A percentile compares a stretch with the other conserved stretches of the same genome.
Conservation (phyloP, 2,113 vertebrate species). For the Centropus bengalensis region DNA sequence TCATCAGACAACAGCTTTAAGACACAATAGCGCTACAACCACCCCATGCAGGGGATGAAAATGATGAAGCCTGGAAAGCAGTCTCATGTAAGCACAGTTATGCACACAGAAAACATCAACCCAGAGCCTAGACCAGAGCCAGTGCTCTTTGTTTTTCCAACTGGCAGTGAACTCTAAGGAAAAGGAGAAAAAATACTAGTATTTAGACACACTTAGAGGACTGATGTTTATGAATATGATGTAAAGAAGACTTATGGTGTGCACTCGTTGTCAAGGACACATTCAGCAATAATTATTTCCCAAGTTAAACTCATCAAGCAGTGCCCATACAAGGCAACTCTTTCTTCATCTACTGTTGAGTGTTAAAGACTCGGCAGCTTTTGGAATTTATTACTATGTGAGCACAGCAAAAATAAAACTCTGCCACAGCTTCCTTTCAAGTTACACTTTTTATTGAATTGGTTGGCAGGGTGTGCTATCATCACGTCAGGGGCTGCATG, state of each 20-base stretch:
- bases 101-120: rapidly evolving
- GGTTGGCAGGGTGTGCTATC: constrained; percentile 3
- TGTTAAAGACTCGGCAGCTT: constrained; percentile 7
- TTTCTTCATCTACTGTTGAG: constrained; percentile 21
- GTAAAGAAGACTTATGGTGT: neutral
- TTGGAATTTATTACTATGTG: constrained; percentile 36
- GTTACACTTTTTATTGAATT: neutral
- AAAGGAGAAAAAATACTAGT: rapidly evolving
- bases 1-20: neutral
- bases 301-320: constrained; percentile 36
- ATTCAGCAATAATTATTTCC: constrained; percentile 24
- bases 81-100: rapidly evolving
- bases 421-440: constrained; percentile 43
- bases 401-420: constrained; percentile 22
- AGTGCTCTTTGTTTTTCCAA: neutral
- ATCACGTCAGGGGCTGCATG: neutral
- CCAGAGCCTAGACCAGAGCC: neutral
- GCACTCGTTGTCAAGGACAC: neutral
- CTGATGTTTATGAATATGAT: neutral
- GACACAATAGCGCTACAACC: neutral
- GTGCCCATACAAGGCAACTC: constrained; percentile 41
- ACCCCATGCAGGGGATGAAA: neutral
- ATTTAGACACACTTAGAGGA: neutral
- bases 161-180: neutral
- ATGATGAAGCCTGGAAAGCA: neutral